Evolutionary conservation across 2,888 invertebrate species (phyloP).

Genomic region (Lasioglossum marginatum): DNA sequence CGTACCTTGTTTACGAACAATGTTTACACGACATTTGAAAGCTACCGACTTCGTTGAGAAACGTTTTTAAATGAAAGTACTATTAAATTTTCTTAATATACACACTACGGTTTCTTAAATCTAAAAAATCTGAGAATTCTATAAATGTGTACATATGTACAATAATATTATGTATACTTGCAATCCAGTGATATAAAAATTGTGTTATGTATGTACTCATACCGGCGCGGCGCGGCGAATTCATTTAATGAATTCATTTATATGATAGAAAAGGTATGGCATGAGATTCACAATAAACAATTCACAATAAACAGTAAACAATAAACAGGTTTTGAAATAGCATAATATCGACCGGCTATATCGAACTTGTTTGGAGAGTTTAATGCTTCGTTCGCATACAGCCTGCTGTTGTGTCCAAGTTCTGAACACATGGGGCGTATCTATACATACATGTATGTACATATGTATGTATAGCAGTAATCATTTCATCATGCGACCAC

Average conservation of each 20-base stretch:
- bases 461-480: conserved; percentile 20
- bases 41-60: too few relatives aligned
- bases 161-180: too few relatives aligned
- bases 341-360: not conserved
- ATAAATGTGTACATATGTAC: not conserved
- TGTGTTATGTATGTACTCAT: not conserved
- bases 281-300: not conserved
- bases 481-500: conserved; percentile 47
- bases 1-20: too few relatives aligned
- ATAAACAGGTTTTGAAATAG: conserved; percentile 45
- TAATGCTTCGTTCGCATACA: conserved; percentile 56
- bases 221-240: too few relatives aligned
- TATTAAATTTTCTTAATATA: not conserved
- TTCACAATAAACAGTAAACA: too few relatives aligned
- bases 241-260: not conserved
- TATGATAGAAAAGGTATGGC: too few relatives aligned
- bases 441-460: not conserved
- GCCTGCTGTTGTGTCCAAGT: conserved; percentile 9
- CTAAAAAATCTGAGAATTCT: not conserved
- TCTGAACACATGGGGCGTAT: conserved; percentile 16
- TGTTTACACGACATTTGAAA: too few relatives aligned
- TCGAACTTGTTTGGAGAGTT: conserved; percentile 58
- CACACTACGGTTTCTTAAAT: not conserved
- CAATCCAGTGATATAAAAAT: not conserved
- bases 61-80: not conserved